Evolutionary conservation across 2,888 invertebrate genomes (phyloP).

Genomic region (Spodoptera littoralis): DNA sequence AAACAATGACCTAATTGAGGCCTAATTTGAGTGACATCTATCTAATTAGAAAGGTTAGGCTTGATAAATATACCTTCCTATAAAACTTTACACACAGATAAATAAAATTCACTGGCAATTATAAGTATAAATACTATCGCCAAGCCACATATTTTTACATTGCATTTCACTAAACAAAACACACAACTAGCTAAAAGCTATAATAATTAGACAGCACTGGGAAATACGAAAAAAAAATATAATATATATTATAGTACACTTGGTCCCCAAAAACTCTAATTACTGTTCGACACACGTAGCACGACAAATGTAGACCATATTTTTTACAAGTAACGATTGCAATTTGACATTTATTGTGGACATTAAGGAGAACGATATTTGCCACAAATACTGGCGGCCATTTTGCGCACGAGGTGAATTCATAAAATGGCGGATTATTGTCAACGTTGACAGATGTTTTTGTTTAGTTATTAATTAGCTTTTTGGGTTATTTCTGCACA

Average conservation of each 20-base stretch:
- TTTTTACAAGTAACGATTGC: constrained; percentile 84
- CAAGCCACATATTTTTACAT: constrained; percentile 12
- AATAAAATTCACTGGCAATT: too few relatives aligned
- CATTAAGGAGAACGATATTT: constrained; percentile 79
- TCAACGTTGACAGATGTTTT: constrained; percentile 52
- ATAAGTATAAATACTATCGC: too few relatives aligned
- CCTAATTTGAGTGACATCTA: too few relatives aligned
- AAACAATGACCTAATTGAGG: too few relatives aligned
- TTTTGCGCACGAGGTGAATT: constrained; percentile 78
- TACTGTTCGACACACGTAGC: constrained; percentile 80
- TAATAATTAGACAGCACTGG: constrained; percentile 51
- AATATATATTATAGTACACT: constrained; percentile 5
- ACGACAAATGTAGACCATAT: constrained; percentile 76
- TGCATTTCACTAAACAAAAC: constrained; percentile 27
- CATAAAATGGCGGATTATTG: constrained; percentile 73
- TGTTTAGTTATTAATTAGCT: constrained; percentile 18
- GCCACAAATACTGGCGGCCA: constrained; percentile 75
- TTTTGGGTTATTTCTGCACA: background rate
- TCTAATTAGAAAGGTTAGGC: too few relatives aligned
- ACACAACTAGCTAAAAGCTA: constrained; percentile 30
- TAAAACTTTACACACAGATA: too few relatives aligned
- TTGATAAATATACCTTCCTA: too few relatives aligned
- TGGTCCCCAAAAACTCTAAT: constrained; percentile 68
- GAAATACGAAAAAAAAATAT: constrained; percentile 42
- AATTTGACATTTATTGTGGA: constrained; percentile 84